phyloP scores from a whole-genome alignment of 1,140 invertebrate genomes.

The Globodera rostochiensis region DNA sequence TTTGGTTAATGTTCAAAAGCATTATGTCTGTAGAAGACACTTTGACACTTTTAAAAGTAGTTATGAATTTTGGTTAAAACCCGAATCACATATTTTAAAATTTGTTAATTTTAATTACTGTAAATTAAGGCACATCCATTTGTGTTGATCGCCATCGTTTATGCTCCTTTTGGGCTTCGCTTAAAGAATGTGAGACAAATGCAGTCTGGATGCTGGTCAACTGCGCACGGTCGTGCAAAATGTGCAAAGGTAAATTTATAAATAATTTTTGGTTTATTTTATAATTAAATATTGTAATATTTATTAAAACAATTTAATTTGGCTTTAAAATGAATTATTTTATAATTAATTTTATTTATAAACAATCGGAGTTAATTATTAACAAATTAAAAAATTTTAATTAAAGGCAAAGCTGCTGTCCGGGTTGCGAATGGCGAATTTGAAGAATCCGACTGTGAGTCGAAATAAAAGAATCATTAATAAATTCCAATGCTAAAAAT shows the following conservation, averaged over 20 bases:
- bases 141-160: slow-evolving; percentile 62
- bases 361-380: not conserved
- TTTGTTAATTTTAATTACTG: slow-evolving; percentile 14
- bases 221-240: slow-evolving; percentile 57
- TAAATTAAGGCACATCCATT: slow-evolving; percentile 47
- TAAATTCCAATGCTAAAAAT: no score
- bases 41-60: no score
- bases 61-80: not conserved
- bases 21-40: no score
- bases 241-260: slow-evolving; percentile 55
- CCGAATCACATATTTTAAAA: not conserved
- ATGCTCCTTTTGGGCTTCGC: slow-evolving; percentile 59
- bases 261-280: not conserved
- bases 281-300: no score
- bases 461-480: not conserved
- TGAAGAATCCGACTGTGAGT: slow-evolving; percentile 51
- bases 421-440: slow-evolving; percentile 56
- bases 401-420: slow-evolving; percentile 6
- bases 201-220: slow-evolving; percentile 64
- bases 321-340: not conserved
- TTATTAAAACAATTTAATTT: no score
- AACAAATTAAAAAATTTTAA: slow-evolving; percentile 7
- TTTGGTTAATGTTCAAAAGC: no score
- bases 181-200: slow-evolving; percentile 63
- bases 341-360: not conserved